A percentile compares a stretch with the other conserved stretches of the same genome.
Evolutionary conservation across 2,113 vertebrate species (phyloP).

Genomic region (Mugil cephalus): DNA sequence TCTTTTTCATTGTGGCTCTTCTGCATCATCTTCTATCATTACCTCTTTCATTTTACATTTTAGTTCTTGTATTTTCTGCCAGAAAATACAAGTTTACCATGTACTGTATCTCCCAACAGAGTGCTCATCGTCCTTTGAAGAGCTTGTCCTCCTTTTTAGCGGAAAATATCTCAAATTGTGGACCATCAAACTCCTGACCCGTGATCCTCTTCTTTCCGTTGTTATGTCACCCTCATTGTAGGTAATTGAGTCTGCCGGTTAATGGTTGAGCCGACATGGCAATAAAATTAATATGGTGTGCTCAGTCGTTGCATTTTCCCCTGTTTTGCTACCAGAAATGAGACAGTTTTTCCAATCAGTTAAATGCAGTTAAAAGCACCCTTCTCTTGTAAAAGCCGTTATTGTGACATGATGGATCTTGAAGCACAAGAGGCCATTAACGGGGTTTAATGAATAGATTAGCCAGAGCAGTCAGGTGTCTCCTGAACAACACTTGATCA

Average conservation of each 20-base stretch:
- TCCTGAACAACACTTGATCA: slow-evolving; percentile 62
- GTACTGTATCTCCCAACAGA: slow-evolving; percentile 1
- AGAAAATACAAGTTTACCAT: background rate
- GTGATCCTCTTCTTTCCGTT: slow-evolving; percentile 36
- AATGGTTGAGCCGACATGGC: slow-evolving; percentile 39
- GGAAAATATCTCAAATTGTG: slow-evolving; percentile 34
- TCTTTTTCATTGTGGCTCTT: background rate
- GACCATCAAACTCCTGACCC: slow-evolving; percentile 48
- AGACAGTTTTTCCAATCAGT: slow-evolving; percentile 55
- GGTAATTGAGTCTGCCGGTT: slow-evolving; percentile 51
- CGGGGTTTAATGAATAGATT: slow-evolving; percentile 66
- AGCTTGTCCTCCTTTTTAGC: slow-evolving; percentile 20
- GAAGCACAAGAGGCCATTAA: slow-evolving; percentile 71
- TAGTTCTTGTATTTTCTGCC: slow-evolving; percentile 2
- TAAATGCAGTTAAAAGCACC: slow-evolving; percentile 62
- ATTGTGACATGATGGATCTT: slow-evolving; percentile 68
- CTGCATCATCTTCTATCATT: background rate
- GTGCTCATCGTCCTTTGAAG: slow-evolving; percentile 28
- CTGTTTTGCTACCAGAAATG: slow-evolving; percentile 35
- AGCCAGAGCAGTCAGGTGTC: slow-evolving; percentile 69
- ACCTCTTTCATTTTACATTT: background rate
- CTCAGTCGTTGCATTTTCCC: slow-evolving; percentile 44
- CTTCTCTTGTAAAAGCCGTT: slow-evolving; percentile 61
- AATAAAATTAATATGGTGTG: slow-evolving; percentile 63
- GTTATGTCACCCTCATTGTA: slow-evolving; percentile 41